Percentiles rank a stretch among this genome's conserved stretches.
Evolutionary conservation across 1,140 invertebrate species (phyloP).

Genomic region (Aleiodes sp.): DNA sequence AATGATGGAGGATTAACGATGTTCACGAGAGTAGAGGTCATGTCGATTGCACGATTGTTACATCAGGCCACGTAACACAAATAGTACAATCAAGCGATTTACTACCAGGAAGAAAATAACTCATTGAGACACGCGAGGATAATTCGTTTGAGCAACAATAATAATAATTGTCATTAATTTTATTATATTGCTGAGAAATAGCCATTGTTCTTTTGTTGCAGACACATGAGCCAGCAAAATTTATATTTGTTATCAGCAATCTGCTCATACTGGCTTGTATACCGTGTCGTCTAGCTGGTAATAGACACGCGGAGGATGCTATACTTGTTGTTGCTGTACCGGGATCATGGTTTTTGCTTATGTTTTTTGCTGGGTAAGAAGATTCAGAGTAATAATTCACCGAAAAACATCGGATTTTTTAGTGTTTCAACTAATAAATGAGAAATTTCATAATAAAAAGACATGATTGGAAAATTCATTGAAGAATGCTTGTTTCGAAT

Average conservation of each 20-base stretch:
- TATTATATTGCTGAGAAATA: neutral
- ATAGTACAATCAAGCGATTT: constrained; percentile 11
- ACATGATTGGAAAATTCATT: no score
- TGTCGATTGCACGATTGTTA: constrained; percentile 30
- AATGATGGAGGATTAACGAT: constrained; percentile 29
- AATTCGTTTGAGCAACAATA: neutral
- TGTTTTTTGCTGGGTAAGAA: constrained; percentile 97
- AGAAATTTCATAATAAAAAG: no score
- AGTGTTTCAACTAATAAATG: no score
- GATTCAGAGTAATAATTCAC: no score
- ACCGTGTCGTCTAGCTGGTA: constrained; percentile 81
- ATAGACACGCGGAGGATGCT: constrained; percentile 87
- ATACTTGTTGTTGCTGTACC: constrained; percentile 92
- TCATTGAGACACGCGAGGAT: neutral
- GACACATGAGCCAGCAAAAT: constrained; percentile 93
- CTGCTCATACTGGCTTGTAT: constrained; percentile 92
- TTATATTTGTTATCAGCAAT: constrained; percentile 93
- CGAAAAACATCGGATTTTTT: no score
- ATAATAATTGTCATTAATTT: neutral
- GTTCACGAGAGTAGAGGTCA: constrained; percentile 22
- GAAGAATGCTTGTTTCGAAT: no score
- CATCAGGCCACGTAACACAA: constrained; percentile 19
- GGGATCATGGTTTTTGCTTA: constrained; percentile 95
- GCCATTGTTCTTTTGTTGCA: constrained; percentile 57
- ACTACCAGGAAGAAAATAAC: constrained; percentile 8